phyloP scores from a whole-genome alignment of 37 sponge, comb jelly and placozoan species.

The Aplysina aerophoba region DNA sequence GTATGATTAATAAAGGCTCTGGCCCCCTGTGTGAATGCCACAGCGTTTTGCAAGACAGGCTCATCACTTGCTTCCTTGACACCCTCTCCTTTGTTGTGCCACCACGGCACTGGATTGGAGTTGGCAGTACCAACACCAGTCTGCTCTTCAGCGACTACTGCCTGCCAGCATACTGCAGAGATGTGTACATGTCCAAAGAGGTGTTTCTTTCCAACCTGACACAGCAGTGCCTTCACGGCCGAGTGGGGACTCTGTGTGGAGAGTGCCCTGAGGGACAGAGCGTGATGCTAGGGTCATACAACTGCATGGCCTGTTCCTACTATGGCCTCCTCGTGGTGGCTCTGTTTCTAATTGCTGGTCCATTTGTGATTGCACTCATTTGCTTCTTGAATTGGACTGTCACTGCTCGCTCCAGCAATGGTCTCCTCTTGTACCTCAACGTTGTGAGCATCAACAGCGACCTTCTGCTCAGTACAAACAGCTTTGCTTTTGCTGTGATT shows the following conservation, averaged over 20 bases:
- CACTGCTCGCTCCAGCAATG: slow-evolving; percentile 38
- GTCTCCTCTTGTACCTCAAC: slow-evolving; percentile 58
- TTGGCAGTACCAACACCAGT: too few species aligned
- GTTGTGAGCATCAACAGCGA: slow-evolving; percentile 34
- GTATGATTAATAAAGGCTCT: neutral
- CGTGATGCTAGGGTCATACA: slow-evolving; percentile 34
- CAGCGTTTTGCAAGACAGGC: neutral
- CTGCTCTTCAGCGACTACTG: too few species aligned
- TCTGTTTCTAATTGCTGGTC: slow-evolving; percentile 30
- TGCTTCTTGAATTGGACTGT: slow-evolving; percentile 38
- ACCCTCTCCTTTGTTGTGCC: neutral
- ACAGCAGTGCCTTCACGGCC: slow-evolving; percentile 36
- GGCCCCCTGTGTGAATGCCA: neutral
- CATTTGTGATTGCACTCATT: slow-evolving; percentile 28
- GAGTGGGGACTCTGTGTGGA: slow-evolving; percentile 55
- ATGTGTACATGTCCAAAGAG: neutral
- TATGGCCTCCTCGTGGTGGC: slow-evolving; percentile 7
- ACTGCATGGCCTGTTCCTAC: slow-evolving; percentile 22
- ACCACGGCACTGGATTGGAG: neutral
- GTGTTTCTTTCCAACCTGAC: slow-evolving; percentile 15
- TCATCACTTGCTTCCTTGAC: neutral
- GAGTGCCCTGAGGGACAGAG: slow-evolving; percentile 26
- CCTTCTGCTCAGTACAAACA: neutral
- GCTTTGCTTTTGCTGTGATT: slow-evolving; percentile 3
- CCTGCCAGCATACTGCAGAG: too few species aligned